Evolutionary conservation across 1,140 invertebrate species (phyloP), one percentile per base, ranked within the genome.

Genomic region (Caenorhabditis briggsae): DNA sequence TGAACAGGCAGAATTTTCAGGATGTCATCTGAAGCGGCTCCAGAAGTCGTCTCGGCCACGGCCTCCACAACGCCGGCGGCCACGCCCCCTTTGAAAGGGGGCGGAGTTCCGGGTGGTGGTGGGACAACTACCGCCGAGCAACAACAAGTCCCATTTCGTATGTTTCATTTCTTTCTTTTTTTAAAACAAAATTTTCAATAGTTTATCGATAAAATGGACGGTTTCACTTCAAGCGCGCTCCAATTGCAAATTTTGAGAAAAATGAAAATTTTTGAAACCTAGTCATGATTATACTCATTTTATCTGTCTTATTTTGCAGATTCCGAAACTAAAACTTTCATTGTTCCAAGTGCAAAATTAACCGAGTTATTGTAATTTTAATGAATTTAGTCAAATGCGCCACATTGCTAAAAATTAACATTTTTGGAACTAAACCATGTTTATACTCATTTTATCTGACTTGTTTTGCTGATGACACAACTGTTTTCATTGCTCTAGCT

Each of bases 1-100:
- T 25, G 23, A 25, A 23, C 59, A 61, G 1, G n/a, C n/a, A n/a
- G n/a, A n/a, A n/a, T 33, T 33, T 33, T 1, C 61, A 41, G 25
- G 65, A 78, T 78, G 70, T 78, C 70, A 78, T 78, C 70, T 78
- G 70, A 78, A 78, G 70, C 43, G 18, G n/a, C 70, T 78, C 70
- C 70, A 43, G 70, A 78, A 78, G 16, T 8, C 20, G 41, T 48
- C 65, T 25, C 56, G 8, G 8, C 65, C 41, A 74, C 65, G 46
- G 11, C 65, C 16, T n/a, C 56, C 16, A 14, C 56, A 58, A n/a
- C 56, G 16, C 20, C 5, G 0, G n/a, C 43, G 70, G 46, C 46
- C 70, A 78, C 70, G 70, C 70, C 70, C 46, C 46, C 70, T 50
- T n/a, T n/a, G 18, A 78, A 78, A 78, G 70, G 70, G 70, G 70